Evolutionary conservation across 2,797 vertebrate species (phyloP).

Genomic region (Hypotaenidia philippensis): DNA sequence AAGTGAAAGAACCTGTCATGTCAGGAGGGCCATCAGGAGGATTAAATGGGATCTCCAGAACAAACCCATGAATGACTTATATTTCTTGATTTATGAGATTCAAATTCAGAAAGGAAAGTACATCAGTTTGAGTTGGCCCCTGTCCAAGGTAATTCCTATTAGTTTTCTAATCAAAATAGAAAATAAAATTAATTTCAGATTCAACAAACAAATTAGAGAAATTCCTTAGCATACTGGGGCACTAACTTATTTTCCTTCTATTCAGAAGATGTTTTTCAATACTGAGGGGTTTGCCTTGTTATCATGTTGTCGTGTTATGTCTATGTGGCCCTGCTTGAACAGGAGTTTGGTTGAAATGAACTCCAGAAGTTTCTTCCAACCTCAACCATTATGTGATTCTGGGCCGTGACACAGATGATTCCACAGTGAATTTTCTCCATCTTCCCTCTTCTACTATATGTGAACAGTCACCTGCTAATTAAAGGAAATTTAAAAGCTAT

Average conservation of each 20-base stretch:
- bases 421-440: neutral
- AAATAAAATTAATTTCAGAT: neutral
- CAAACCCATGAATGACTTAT: neutral
- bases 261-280: neutral
- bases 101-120: neutral
- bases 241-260: neutral
- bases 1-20: neutral
- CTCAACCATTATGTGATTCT: neutral
- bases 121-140: neutral
- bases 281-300: neutral
- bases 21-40: neutral
- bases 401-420: neutral
- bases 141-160: neutral
- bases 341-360: neutral
- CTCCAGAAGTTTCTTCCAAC: neutral
- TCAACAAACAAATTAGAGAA: neutral
- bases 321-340: neutral
- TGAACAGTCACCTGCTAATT: neutral
- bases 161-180: neutral
- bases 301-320: neutral
- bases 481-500: neutral
- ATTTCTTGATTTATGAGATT: neutral
- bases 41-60: conserved; percentile 8
- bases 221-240: neutral
- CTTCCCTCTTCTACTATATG: neutral